A percentile compares a stretch with the other conserved stretches of the same genome.
These are phyloP conservation scores for Garrulus glandarius DNA, from an alignment of 2,797 vertebrate species.

Conservation along the genomic window DNA sequence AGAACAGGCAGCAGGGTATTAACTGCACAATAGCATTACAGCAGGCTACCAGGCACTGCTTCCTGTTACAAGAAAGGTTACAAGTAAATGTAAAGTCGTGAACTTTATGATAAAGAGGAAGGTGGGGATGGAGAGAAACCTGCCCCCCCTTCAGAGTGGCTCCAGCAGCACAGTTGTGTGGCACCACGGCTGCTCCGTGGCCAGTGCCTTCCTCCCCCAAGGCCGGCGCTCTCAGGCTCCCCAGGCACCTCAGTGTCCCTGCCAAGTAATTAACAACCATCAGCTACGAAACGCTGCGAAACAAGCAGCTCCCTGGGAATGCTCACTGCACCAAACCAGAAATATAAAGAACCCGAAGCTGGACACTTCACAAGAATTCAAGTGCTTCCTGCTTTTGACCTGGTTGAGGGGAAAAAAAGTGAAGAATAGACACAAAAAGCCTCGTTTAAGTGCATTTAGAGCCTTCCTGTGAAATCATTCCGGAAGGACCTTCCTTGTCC, in stretches of 20 bases:
- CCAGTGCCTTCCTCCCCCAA: neutral
- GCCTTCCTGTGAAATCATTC: slow-evolving; percentile 30
- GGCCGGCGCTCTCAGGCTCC: neutral
- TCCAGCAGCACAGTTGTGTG: rapidly evolving
- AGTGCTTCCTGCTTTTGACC: slow-evolving; percentile 64
- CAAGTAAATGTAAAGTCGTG: neutral
- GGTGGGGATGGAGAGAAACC: neutral
- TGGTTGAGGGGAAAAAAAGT: neutral
- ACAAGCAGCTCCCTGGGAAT: slow-evolving; percentile 18
- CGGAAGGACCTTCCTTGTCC: neutral
- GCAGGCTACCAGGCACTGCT: neutral
- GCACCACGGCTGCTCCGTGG: neutral
- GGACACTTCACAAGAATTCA: slow-evolving; percentile 46
- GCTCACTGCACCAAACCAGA: neutral
- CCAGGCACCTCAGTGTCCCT: neutral
- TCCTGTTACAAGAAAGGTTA: neutral
- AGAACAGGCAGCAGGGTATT: neutral
- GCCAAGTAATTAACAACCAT: slow-evolving; percentile 28
- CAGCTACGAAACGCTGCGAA: neutral
- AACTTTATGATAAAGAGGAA: neutral
- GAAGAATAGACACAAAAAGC: neutral
- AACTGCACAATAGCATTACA: neutral
- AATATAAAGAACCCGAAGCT: slow-evolving; percentile 40
- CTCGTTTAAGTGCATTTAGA: slow-evolving; percentile 22
- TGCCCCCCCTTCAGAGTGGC: rapidly evolving